Base-by-base conservation (phyloP, 1,140 invertebrate genomes). In the Akabosia matsudoensis region DNA sequence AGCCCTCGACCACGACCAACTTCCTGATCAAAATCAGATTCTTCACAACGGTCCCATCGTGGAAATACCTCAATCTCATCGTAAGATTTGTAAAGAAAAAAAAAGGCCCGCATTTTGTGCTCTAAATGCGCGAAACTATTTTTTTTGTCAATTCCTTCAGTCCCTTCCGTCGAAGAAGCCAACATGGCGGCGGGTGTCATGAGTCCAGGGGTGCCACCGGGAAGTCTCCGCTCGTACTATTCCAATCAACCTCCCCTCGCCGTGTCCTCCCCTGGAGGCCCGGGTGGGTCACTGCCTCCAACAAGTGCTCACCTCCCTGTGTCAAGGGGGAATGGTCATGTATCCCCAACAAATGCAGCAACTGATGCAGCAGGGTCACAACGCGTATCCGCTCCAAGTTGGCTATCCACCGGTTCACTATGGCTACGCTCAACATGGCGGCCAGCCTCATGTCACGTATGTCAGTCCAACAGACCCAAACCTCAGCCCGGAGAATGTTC, bases 281-380 rank as follows among this genome's bases (percentile, higher is more conserved):
- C 54, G 18, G n/a, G n/a, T 45, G 61, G 61, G 7, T 30, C 28
- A 67, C 28, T 67, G 24, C 61, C 61, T 2, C 61, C 61, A n/a
- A 30, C 61, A 10, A 67, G 24, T 67, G 61, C 1, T 3, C 61
- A 28, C 4, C 28, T 67, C 4, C 61, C 61, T 16, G 61, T 67
- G 2, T 67, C 61, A 10, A 30, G 61, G 28, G 61, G 61, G 13
- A 67, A 30, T 67, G 76, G 61, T 77, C 10, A 67, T 67, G 56
- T 74, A 67, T n/a, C 24, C 61, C 22, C 76, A 77, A 45, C 54
- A 76, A 56, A 71, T 74, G 73, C 73, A 78, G 24, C 76, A 74
- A 52, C 54, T 79, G 30, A 76, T 76, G 26, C 75, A 70, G 34
- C 34, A 71, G 31, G 70, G 70, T 45, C 33, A 72, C 26, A 51